Conservation (phyloP, 2,888 invertebrate genomes). For the Punctoribates punctum region DNA sequence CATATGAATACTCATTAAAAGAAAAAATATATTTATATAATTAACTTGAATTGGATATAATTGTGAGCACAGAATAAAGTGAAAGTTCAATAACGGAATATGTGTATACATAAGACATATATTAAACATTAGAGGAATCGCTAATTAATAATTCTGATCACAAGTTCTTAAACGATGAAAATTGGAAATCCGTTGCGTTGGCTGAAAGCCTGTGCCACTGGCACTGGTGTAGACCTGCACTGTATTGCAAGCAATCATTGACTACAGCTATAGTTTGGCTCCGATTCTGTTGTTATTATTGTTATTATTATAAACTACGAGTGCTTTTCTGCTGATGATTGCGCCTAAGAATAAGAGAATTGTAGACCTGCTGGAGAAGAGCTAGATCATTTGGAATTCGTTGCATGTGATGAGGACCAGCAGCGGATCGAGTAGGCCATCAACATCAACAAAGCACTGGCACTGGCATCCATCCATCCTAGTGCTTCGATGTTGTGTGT, state of each 20-base stretch:
- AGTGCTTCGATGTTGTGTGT: too few species aligned
- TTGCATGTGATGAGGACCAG: not conserved
- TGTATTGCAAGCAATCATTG: too few species aligned
- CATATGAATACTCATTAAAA: too few species aligned
- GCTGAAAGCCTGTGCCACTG: not conserved
- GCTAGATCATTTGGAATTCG: not conserved
- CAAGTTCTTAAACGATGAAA: not conserved
- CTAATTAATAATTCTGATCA: slow-evolving; percentile 2
- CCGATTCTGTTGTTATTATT: not conserved
- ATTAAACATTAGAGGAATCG: not conserved
- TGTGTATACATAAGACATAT: not conserved
- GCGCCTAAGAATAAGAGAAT: not conserved
- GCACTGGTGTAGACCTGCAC: not conserved
- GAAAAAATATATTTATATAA: too few species aligned
- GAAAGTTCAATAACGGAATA: not conserved
- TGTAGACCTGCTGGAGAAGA: too few species aligned
- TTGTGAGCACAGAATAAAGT: too few species aligned
- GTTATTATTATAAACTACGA: slow-evolving; percentile 15
- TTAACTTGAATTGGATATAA: too few species aligned
- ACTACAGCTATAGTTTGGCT: not conserved
- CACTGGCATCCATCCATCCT: not conserved
- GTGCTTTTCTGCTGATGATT: slow-evolving; percentile 9
- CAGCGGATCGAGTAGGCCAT: not conserved
- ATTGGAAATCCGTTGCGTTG: slow-evolving; percentile 21
- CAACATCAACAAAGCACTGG: not conserved